Percentiles rank a stretch among this genome's conserved stretches.
phyloP scores from a whole-genome alignment of 2,888 invertebrate species.

The Salticus scenicus region DNA sequence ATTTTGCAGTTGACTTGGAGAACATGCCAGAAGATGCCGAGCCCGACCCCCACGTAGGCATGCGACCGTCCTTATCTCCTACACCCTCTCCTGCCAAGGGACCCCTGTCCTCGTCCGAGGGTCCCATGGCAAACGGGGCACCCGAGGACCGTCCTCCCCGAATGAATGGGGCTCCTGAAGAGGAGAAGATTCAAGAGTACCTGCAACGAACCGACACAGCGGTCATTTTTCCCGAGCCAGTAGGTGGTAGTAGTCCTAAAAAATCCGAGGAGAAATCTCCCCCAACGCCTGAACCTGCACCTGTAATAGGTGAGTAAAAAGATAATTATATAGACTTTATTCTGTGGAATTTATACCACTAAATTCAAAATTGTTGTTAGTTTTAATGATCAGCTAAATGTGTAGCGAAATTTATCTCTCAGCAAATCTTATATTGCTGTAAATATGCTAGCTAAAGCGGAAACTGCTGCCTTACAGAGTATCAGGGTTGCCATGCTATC shows the following conservation, averaged over 20 bases:
- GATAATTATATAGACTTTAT: too few relatives aligned
- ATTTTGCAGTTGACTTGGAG: conserved; percentile 76
- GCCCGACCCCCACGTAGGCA: conserved; percentile 66
- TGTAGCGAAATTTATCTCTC: too few relatives aligned
- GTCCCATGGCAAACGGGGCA: conserved; percentile 25
- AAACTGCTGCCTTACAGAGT: too few relatives aligned
- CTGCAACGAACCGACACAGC: conserved; percentile 78
- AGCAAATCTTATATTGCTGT: too few relatives aligned
- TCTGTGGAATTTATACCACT: too few relatives aligned
- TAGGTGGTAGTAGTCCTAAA: conserved; percentile 69
- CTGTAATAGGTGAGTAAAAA: conserved; percentile 35
- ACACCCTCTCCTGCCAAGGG: conserved; percentile 33
- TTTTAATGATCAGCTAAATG: too few relatives aligned
- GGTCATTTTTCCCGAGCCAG: conserved; percentile 78
- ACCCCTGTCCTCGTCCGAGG: conserved; percentile 21
- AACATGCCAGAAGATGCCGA: conserved; percentile 72
- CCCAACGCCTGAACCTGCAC: conserved; percentile 20
- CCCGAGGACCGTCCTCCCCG: conserved; percentile 24
- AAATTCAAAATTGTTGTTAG: too few relatives aligned
- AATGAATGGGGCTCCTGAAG: conserved; percentile 72
- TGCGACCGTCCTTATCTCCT: conserved; percentile 60
- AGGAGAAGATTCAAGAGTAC: conserved; percentile 77
- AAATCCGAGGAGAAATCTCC: conserved; percentile 20
- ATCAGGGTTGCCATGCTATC: too few relatives aligned
- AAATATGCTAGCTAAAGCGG: too few relatives aligned